Conservation (phyloP, 2,888 invertebrate genomes). For the Acrobasis suavella region DNA sequence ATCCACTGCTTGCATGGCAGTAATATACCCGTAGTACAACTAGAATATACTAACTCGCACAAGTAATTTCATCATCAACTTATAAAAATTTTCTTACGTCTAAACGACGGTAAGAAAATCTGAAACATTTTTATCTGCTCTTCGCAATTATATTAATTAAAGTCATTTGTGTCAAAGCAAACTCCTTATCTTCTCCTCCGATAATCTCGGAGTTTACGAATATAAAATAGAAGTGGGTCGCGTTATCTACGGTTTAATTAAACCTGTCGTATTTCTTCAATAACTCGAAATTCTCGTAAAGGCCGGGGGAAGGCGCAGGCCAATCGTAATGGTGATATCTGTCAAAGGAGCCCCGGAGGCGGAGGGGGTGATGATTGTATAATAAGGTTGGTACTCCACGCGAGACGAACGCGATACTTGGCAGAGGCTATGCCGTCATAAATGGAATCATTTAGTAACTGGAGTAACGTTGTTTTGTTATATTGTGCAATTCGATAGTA, state of each 20-base stretch:
- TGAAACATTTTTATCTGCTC: background rate
- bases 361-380: conserved; percentile 24
- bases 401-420: no score
- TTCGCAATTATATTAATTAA: background rate
- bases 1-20: no score
- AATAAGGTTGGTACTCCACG: conserved; percentile 11
- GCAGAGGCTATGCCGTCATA: no score
- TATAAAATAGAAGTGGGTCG: background rate
- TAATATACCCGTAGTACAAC: no score
- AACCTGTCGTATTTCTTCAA: conserved; percentile 11
- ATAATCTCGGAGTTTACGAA: background rate
- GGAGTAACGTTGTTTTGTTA: no score
- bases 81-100: no score
- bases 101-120: background rate
- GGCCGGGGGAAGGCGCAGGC: background rate
- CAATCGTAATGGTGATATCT: conserved; percentile 29
- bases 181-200: background rate
- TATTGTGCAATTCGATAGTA: no score
- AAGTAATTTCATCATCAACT: no score
- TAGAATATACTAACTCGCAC: no score
- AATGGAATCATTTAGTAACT: no score
- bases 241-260: conserved; percentile 18
- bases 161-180: background rate
- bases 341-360: conserved; percentile 24
- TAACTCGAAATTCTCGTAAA: conserved; percentile 19